Evolutionary conservation across 2,113 vertebrate species (phyloP).

Genomic region (Pionites leucogaster): DNA sequence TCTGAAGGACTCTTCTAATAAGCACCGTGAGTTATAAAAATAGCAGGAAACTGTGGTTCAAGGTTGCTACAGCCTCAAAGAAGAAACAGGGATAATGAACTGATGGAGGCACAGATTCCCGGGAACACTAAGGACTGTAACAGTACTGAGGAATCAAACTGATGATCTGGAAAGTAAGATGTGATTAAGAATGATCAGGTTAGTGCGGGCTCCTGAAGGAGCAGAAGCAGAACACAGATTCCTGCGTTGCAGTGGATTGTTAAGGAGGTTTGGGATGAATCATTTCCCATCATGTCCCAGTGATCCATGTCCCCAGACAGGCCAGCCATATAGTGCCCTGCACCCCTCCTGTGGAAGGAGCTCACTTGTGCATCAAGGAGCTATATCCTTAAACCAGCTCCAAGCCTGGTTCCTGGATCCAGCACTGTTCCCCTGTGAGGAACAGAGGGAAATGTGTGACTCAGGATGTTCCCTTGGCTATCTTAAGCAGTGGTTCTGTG

Average conservation of each 20-base stretch:
- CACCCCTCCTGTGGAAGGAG: not conserved
- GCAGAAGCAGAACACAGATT: not conserved
- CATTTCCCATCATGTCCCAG: not conserved
- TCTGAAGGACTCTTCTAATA: not conserved
- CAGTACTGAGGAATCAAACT: slow-evolving; percentile 49
- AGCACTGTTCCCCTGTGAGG: not conserved
- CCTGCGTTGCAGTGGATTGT: not conserved
- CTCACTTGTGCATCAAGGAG: not conserved
- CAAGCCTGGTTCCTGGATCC: not conserved
- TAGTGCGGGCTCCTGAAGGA: not conserved
- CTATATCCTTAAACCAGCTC: not conserved
- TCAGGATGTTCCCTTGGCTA: not conserved
- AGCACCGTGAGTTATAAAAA: not conserved
- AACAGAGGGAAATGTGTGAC: not conserved
- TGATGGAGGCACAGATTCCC: slow-evolving; percentile 35
- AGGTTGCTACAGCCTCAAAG: slow-evolving; percentile 2
- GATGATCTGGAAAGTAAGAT: slow-evolving; percentile 54
- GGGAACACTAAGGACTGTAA: slow-evolving; percentile 5
- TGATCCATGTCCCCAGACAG: not conserved
- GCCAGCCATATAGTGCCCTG: not conserved
- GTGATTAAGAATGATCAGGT: slow-evolving; percentile 21
- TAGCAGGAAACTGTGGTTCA: not conserved
- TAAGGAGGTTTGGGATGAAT: not conserved
- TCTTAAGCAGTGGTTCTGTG: not conserved
- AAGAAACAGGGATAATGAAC: slow-evolving; percentile 11